A percentile compares a stretch with the other conserved stretches of the same genome.
These are phyloP conservation scores for Penaeus monodon DNA, from an alignment of 2,888 invertebrate species.

Conservation along the genomic window DNA sequence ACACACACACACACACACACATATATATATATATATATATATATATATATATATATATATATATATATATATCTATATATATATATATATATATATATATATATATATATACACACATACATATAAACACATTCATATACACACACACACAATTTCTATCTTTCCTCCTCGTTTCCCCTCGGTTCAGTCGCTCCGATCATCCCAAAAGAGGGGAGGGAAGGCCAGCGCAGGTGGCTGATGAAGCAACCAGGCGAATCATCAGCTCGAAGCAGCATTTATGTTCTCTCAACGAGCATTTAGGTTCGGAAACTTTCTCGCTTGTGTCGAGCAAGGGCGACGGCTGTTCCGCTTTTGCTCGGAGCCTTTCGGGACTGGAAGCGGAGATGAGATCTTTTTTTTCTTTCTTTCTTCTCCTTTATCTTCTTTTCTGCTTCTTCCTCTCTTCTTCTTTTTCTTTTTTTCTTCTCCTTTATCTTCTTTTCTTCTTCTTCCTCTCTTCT, in stretches of 20 bases:
- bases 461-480: neutral
- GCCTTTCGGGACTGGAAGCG: too few relatives aligned
- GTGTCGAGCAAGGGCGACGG: neutral
- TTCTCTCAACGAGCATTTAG: neutral
- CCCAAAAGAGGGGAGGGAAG: too few relatives aligned
- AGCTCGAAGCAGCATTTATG: too few relatives aligned
- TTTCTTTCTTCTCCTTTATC: too few relatives aligned
- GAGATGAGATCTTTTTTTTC: too few relatives aligned
- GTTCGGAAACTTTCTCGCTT: neutral
- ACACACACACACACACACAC: neutral
- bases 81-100: constrained; percentile 17
- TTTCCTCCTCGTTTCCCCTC: too few relatives aligned
- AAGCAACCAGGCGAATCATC: too few relatives aligned
- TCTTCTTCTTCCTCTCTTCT: too few relatives aligned
- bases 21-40: neutral
- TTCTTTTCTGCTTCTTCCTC: too few relatives aligned
- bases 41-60: neutral
- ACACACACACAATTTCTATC: neutral
- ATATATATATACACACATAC: constrained; percentile 21
- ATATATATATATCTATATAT: neutral
- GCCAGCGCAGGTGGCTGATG: too few relatives aligned
- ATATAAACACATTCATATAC: constrained; percentile 17
- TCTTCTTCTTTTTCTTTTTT: neutral
- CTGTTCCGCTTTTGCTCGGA: neutral
- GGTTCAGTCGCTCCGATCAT: too few relatives aligned